Evolutionary conservation across 2,113 vertebrate species (phyloP).

Genomic region (Charina bottae): DNA sequence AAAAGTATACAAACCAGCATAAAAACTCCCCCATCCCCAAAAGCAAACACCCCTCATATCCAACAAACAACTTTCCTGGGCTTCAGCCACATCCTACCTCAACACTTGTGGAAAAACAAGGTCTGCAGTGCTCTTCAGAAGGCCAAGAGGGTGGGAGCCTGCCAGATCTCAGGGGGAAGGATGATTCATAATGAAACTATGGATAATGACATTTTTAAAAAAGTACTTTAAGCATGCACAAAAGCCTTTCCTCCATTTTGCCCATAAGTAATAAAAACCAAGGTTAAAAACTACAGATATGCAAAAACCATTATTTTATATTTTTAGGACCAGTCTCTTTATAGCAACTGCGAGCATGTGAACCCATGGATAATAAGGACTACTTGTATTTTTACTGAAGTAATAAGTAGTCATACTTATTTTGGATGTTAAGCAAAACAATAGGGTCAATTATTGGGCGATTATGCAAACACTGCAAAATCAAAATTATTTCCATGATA

Average conservation of each 20-base stretch:
- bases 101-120: neutral
- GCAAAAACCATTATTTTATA: neutral
- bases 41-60: neutral
- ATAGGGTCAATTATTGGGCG: neutral
- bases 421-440: neutral
- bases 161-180: neutral
- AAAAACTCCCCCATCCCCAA: neutral
- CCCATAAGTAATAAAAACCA: neutral
- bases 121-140: neutral
- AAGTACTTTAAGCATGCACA: neutral
- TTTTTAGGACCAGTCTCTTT: neutral
- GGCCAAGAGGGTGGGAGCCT: neutral
- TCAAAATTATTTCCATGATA: neutral
- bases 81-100: neutral
- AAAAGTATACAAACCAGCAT: neutral
- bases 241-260: neutral
- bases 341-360: neutral
- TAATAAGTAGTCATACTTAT: neutral
- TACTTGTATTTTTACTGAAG: neutral
- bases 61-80: neutral
- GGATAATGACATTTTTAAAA: neutral
- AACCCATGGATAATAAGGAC: neutral
- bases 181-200: neutral
- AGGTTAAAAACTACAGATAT: neutral
- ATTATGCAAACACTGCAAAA: neutral